These are phyloP conservation scores for Cynopterus sphinx DNA, from an alignment of 2,797 vertebrate species.

Conservation along the genomic window DNA sequence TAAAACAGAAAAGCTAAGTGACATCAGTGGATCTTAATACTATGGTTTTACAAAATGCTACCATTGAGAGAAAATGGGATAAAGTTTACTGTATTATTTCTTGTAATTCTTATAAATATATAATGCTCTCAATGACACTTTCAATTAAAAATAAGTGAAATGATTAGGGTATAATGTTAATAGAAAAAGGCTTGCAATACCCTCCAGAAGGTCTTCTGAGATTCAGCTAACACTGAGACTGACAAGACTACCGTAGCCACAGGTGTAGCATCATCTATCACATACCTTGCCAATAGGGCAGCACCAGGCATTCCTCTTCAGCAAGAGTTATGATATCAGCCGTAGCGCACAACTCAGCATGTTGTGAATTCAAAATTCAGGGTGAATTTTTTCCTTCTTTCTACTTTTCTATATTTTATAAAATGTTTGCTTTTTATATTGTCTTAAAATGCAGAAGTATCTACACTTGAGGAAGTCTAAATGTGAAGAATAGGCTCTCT, in stretches of 20 bases:
- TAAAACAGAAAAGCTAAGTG: not conserved
- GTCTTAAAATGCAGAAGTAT: not conserved
- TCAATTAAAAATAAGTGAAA: not conserved
- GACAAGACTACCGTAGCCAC: not conserved
- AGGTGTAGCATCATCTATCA: not conserved
- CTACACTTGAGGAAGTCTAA: not conserved
- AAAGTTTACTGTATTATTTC: not conserved
- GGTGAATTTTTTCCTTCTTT: slow-evolving; percentile 2
- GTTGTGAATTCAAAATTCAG: not conserved
- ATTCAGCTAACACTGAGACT: not conserved
- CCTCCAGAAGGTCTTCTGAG: not conserved
- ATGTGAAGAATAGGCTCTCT: not conserved
- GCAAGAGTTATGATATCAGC: not conserved
- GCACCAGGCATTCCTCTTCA: not conserved
- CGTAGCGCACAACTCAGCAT: not conserved
- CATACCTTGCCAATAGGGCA: not conserved
- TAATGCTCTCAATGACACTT: not conserved
- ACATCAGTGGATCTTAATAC: not conserved
- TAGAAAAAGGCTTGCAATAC: not conserved
- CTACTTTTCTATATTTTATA: not conserved
- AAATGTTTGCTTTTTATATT: not conserved
- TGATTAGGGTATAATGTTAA: not conserved
- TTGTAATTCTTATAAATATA: not conserved
- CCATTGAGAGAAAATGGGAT: not conserved
- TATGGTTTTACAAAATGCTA: not conserved